Evolutionary conservation across 2,113 vertebrate species (phyloP).

Genomic region (Elaphurus davidianus): DNA sequence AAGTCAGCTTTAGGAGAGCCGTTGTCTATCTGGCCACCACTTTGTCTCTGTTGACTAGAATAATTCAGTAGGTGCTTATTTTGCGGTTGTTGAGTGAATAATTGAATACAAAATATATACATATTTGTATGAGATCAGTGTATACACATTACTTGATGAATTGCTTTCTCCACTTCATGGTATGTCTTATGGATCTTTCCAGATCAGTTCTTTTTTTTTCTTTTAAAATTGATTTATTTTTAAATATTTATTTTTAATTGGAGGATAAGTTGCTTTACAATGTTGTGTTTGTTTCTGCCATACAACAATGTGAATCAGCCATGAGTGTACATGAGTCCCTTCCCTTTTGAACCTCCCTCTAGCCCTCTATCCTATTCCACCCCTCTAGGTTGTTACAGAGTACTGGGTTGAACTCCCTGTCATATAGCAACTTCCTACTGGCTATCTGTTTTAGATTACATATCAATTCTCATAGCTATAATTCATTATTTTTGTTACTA

Average conservation of each 20-base stretch:
- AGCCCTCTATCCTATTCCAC: not conserved
- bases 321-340: not conserved
- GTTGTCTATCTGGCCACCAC: not conserved
- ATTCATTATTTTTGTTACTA: not conserved
- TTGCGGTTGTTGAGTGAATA: not conserved
- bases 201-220: not conserved
- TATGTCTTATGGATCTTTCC: not conserved
- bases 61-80: not conserved
- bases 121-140: not conserved
- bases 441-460: not conserved
- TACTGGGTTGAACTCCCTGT: not conserved
- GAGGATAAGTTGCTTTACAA: not conserved
- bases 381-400: not conserved
- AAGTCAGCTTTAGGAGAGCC: not conserved
- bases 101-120: not conserved
- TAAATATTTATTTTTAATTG: not conserved
- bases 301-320: not conserved
- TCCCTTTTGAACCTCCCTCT: not conserved
- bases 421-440: not conserved
- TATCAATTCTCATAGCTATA: not conserved
- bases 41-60: not conserved
- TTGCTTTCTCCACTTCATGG: not conserved
- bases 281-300: not conserved
- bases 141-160: not conserved
- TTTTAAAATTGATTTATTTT: not conserved